Conservation (phyloP, 2,797 vertebrate species). For the Podarcis lilfordi region DNA sequence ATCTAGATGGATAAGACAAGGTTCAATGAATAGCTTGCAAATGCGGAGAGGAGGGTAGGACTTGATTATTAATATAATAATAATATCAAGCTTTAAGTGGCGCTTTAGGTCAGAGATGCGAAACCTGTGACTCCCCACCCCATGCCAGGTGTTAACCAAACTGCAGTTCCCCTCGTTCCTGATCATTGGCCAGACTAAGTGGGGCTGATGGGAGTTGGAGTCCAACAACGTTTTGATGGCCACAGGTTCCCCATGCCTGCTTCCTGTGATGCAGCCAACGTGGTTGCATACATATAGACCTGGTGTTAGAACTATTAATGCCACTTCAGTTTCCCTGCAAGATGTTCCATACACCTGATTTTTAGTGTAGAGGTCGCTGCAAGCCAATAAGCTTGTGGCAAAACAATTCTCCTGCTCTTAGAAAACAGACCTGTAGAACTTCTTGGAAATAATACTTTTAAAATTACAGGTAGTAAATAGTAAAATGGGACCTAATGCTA, state of each 20-base stretch:
- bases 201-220: too few relatives aligned
- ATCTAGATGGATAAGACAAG: not conserved
- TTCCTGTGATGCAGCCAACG: not conserved
- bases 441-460: not conserved
- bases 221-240: too few relatives aligned
- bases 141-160: too few relatives aligned
- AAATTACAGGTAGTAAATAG: not conserved
- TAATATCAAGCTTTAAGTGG: too few relatives aligned
- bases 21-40: too few relatives aligned
- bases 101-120: too few relatives aligned
- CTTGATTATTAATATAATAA: too few relatives aligned
- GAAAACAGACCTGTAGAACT: constrained; percentile 18
- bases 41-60: too few relatives aligned
- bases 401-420: constrained; percentile 25
- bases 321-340: constrained; percentile 31
- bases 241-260: not conserved
- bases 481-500: not conserved
- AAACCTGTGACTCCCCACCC: too few relatives aligned
- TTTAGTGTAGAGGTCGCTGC: constrained; percentile 1
- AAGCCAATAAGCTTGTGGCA: constrained; percentile 12
- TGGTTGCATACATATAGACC: too few relatives aligned
- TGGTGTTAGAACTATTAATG: not conserved
- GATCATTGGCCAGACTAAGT: too few relatives aligned
- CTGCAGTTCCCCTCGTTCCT: too few relatives aligned
- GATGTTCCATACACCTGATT: not conserved